A percentile compares a stretch with the other conserved stretches of the same genome.
phyloP scores from a whole-genome alignment of 2,888 invertebrate genomes.

The Theodoxus fluviatilis region DNA sequence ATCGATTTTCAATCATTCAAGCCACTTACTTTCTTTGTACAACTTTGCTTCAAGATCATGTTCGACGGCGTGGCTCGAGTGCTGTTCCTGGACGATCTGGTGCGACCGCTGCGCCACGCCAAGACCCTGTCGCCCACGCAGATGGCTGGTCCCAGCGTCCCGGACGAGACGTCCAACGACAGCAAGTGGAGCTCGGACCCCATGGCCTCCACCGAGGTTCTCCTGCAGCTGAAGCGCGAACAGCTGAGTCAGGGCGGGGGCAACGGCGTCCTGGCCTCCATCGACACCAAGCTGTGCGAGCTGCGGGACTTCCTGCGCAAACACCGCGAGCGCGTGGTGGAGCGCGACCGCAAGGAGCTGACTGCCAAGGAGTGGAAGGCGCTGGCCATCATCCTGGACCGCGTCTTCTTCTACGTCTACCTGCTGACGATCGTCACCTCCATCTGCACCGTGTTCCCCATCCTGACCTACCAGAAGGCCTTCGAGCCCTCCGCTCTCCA shows the following conservation, averaged over 20 bases:
- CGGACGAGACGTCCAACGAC: constrained; percentile 34
- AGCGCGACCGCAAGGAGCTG: constrained; percentile 55
- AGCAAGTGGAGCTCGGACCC: constrained; percentile 27
- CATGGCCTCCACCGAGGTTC: constrained; percentile 29
- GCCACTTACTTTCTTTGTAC: not conserved
- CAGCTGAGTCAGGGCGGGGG: constrained; percentile 12
- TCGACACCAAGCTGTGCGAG: constrained; percentile 45
- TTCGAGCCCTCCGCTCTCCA: constrained; percentile 1
- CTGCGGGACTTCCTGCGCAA: constrained; percentile 45
- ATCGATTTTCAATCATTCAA: not conserved
- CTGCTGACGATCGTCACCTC: constrained; percentile 55
- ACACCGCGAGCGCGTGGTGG: constrained; percentile 50
- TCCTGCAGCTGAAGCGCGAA: constrained; percentile 28
- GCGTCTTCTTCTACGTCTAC: constrained; percentile 61
- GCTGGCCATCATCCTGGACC: constrained; percentile 59
- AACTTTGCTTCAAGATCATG: constrained; percentile 30
- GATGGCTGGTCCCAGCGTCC: constrained; percentile 13
- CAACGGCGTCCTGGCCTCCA: constrained; percentile 37
- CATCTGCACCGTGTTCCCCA: constrained; percentile 45
- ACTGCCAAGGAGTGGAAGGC: constrained; percentile 61
- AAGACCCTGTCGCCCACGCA: constrained; percentile 35
- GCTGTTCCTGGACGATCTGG: constrained; percentile 34
- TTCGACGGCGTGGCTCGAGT: constrained; percentile 31
- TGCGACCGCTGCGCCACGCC: constrained; percentile 34
- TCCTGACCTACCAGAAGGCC: constrained; percentile 27